Conservation (phyloP, 1,140 invertebrate species). For the Apolygus lucorum region DNA sequence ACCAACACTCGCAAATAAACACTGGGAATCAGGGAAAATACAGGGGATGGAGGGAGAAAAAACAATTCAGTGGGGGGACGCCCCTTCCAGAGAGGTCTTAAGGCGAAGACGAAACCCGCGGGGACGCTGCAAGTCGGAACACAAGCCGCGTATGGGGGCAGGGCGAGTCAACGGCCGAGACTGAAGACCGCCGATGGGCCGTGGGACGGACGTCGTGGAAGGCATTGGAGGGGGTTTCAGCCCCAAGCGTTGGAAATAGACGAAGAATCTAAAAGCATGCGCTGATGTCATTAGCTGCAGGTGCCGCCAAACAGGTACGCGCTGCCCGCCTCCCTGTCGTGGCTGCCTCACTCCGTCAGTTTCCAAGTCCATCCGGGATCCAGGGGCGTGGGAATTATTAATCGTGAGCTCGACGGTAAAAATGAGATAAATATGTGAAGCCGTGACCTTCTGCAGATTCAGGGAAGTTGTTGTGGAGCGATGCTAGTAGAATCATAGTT, state of each 20-base stretch:
- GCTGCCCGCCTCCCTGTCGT: background rate
- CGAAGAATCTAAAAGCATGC: background rate
- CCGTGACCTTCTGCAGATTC: background rate
- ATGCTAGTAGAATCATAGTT: too few species aligned
- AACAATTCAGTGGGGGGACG: background rate
- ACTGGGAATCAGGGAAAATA: background rate
- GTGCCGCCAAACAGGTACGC: conserved; percentile 11
- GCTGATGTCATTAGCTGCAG: conserved; percentile 4
- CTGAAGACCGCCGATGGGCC: background rate
- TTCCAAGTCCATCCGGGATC: background rate
- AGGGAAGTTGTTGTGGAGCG: too few species aligned
- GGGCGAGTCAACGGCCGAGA: conserved; percentile 9
- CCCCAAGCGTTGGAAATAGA: background rate
- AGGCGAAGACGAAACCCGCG: background rate
- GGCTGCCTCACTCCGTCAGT: too few species aligned
- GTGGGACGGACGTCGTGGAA: background rate
- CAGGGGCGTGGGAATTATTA: conserved; percentile 4
- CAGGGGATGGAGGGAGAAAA: background rate
- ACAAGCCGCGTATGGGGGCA: background rate
- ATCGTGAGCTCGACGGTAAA: conserved; percentile 8
- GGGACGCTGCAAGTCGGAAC: background rate
- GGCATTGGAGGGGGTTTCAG: background rate
- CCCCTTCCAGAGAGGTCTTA: background rate
- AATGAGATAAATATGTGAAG: background rate
- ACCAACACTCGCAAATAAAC: background rate